These are phyloP conservation scores for Drosophila tanythrix DNA, from an alignment of 2,888 invertebrate species.

Conservation along the genomic window DNA sequence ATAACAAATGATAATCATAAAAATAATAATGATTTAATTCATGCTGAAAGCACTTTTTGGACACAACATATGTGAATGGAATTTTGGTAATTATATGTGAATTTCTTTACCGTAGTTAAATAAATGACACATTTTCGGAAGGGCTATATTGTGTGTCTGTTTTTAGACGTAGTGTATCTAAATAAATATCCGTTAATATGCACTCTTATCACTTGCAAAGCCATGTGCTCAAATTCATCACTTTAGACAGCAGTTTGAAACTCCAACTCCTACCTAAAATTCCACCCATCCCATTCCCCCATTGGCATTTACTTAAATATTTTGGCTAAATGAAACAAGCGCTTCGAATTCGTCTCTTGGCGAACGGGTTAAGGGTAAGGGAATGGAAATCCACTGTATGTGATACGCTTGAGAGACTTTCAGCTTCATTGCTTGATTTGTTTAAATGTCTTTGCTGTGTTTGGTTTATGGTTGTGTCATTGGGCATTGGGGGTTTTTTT, in stretches of 20 bases:
- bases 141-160: not conserved
- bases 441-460: slow-evolving; percentile 80
- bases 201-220: slow-evolving; percentile 30
- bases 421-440: slow-evolving; percentile 80
- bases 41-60: not conserved
- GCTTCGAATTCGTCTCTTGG: slow-evolving; percentile 23
- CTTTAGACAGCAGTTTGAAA: slow-evolving; percentile 48
- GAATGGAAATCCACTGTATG: slow-evolving; percentile 38
- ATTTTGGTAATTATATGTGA: not conserved
- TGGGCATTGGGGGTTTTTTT: slow-evolving; percentile 43
- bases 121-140: not conserved
- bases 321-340: slow-evolving; percentile 73
- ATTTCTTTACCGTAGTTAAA: not conserved
- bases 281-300: not conserved
- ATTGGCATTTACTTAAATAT: slow-evolving; percentile 56
- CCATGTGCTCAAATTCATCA: slow-evolving; percentile 67
- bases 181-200: slow-evolving; percentile 19
- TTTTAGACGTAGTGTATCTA: slow-evolving; percentile 12
- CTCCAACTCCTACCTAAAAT: slow-evolving; percentile 3
- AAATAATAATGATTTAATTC: not conserved
- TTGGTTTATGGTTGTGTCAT: slow-evolving; percentile 77
- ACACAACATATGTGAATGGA: not conserved
- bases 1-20: no score
- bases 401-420: slow-evolving; percentile 75
- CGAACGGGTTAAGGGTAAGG: slow-evolving; percentile 15